These are phyloP conservation scores for Silurus glanis DNA, from an alignment of 2,113 vertebrate species.

Conservation along the genomic window DNA sequence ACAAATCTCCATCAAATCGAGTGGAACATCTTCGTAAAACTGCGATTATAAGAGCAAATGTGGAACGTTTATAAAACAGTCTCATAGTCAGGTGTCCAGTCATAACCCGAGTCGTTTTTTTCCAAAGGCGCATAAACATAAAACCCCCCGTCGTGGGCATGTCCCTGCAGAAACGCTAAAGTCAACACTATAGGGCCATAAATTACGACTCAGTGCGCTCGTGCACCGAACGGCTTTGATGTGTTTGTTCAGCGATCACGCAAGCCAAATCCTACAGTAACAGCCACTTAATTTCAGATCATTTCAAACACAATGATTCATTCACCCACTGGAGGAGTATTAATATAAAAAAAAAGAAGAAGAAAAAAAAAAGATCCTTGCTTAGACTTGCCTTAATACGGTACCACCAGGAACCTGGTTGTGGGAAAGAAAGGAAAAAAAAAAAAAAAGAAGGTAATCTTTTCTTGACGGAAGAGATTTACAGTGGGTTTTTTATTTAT, in stretches of 20 bases:
- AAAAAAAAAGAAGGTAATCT: neutral
- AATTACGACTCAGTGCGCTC: neutral
- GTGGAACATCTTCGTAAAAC: too few relatives aligned
- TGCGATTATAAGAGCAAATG: too few relatives aligned
- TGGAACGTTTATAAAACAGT: too few relatives aligned
- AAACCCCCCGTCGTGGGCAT: neutral
- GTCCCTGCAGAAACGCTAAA: neutral
- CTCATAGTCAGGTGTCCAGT: too few relatives aligned
- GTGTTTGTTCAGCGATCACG: neutral
- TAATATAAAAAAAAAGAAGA: neutral
- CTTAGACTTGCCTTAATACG: neutral
- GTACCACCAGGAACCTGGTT: neutral
- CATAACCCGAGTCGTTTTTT: neutral
- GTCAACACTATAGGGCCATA: constrained; percentile 9
- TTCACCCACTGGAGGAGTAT: neutral
- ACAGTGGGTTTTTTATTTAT: too few relatives aligned
- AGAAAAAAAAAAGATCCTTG: neutral
- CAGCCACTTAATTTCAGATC: neutral
- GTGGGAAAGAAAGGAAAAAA: neutral
- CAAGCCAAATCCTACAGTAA: neutral
- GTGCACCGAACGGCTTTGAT: constrained; percentile 3
- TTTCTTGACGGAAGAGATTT: too few relatives aligned
- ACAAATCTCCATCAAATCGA: too few relatives aligned
- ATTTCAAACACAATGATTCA: constrained; percentile 1
- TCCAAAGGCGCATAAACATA: neutral